These are phyloP conservation scores for Cepaea hortensis DNA, from an alignment of 2,888 invertebrate genomes.

Conservation along the genomic window DNA sequence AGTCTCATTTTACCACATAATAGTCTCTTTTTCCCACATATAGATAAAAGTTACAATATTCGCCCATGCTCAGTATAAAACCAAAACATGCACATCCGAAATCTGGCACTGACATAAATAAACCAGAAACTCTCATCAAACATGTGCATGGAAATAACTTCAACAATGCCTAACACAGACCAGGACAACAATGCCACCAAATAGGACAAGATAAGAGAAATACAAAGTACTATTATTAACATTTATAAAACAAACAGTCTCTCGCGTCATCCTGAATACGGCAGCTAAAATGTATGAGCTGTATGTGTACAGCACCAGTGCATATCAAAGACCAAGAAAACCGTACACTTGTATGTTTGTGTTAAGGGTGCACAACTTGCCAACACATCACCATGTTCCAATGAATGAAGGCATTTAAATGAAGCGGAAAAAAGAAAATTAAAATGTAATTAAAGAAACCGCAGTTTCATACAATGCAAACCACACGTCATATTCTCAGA, in stretches of 20 bases:
- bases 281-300: conserved; percentile 14
- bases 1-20: too few relatives aligned
- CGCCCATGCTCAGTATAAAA: too few relatives aligned
- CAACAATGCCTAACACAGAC: conserved; percentile 24
- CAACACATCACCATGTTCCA: neutral
- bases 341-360: neutral
- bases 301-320: conserved; percentile 16
- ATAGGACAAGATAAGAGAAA: neutral
- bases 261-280: neutral
- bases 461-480: conserved; percentile 22
- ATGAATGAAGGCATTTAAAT: conserved; percentile 12
- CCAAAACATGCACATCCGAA: too few relatives aligned
- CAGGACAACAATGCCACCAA: neutral
- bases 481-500: conserved; percentile 10
- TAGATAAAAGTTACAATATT: too few relatives aligned
- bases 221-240: conserved; percentile 6
- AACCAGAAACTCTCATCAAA: neutral
- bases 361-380: neutral
- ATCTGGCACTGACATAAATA: too few relatives aligned
- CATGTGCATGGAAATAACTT: neutral
- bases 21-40: too few relatives aligned
- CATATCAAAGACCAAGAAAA: conserved; percentile 1
- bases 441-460: neutral
- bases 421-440: neutral
- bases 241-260: conserved; percentile 8